Percentiles rank a stretch among this genome's conserved stretches.
Conservation (phyloP, 2,113 vertebrate genomes). For the Mesoclemmys tuberculata region DNA sequence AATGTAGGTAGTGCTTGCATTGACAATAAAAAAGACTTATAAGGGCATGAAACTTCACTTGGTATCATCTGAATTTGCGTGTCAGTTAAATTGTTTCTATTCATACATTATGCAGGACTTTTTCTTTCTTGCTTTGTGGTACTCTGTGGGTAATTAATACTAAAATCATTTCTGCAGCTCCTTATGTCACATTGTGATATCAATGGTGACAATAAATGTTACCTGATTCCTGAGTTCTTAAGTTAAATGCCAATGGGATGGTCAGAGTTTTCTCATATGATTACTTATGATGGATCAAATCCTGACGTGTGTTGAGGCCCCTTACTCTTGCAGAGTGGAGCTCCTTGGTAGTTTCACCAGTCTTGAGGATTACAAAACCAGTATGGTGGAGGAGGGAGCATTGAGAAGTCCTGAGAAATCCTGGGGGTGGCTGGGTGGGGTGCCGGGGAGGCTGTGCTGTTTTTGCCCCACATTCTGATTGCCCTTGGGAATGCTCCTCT, state of each 20-base stretch:
- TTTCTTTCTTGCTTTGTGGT: not conserved
- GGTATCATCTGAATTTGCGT: not conserved
- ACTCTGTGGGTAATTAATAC: not conserved
- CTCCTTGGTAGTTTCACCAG: not conserved
- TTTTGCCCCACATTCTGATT: fast-evolving
- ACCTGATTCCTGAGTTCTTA: not conserved
- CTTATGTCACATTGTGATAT: not conserved
- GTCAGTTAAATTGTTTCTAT: not conserved
- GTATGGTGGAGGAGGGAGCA: too few species aligned
- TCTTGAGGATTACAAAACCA: not conserved
- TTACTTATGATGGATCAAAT: not conserved
- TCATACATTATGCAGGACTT: fast-evolving
- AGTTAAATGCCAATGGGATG: fast-evolving
- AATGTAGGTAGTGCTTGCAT: not conserved
- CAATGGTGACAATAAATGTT: not conserved
- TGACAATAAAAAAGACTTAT: not conserved
- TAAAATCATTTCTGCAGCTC: not conserved
- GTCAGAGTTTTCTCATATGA: not conserved
- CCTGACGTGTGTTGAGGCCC: not conserved
- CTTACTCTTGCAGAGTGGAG: not conserved
- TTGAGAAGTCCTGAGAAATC: not conserved
- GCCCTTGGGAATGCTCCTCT: not conserved
- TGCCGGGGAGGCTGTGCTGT: not conserved
- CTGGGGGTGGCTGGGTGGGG: not conserved
- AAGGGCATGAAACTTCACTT: not conserved